Conservation (phyloP, 2,888 invertebrate species). For the Ramazzottius varieornatus region DNA sequence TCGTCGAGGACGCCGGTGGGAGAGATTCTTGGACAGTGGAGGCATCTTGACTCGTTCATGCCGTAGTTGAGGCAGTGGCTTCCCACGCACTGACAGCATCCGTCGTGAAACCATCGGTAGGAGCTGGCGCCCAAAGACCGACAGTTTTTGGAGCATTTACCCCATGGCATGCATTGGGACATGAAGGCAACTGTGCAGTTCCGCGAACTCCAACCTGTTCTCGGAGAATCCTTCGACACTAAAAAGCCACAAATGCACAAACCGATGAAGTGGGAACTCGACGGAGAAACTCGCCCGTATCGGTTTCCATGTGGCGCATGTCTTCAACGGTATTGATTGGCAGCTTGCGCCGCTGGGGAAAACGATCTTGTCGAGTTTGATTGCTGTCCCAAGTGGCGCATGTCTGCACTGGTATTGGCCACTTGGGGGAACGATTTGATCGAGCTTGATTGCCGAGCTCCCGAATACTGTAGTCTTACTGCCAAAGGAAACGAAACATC, state of each 20-base stretch:
- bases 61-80: constrained; percentile 65
- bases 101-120: constrained; percentile 36
- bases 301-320: too few relatives aligned
- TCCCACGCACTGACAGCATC: constrained; percentile 76
- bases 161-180: constrained; percentile 60
- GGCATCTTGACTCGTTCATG: constrained; percentile 49
- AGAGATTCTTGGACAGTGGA: neutral
- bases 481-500: too few relatives aligned
- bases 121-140: constrained; percentile 53
- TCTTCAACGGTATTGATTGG: too few relatives aligned
- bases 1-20: neutral
- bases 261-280: too few relatives aligned
- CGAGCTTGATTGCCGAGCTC: too few relatives aligned
- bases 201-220: neutral
- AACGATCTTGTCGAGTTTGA: too few relatives aligned
- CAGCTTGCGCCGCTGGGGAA: too few relatives aligned
- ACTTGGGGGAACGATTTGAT: too few relatives aligned
- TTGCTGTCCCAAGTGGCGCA: too few relatives aligned
- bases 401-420: too few relatives aligned
- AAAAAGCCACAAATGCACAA: neutral
- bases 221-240: neutral
- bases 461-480: too few relatives aligned
- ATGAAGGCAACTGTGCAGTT: constrained; percentile 78
- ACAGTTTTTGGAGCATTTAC: constrained; percentile 58
- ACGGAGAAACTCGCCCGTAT: too few relatives aligned